These are phyloP conservation scores for Nomada goodeniana DNA, from an alignment of 2,888 invertebrate species.

Conservation along the genomic window DNA sequence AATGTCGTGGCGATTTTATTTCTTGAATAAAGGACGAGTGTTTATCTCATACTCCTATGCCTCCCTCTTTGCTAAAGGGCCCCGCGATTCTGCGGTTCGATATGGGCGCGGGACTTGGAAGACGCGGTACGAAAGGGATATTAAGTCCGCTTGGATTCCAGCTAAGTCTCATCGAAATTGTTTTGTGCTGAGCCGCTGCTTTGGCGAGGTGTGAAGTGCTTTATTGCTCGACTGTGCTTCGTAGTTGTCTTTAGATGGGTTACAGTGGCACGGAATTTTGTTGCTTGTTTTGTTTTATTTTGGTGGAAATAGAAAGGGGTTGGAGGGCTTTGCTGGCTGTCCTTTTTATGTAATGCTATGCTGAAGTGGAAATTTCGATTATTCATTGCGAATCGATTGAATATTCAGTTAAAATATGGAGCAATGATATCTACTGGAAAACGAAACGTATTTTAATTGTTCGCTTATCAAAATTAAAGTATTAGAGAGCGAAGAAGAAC, in stretches of 20 bases:
- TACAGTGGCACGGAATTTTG: neutral
- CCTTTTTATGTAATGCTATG: neutral
- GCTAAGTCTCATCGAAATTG: neutral
- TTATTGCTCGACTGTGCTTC: neutral
- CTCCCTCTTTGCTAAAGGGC: slow-evolving; percentile 12
- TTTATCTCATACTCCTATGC: slow-evolving; percentile 53
- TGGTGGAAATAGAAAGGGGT: no score
- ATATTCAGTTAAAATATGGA: no score
- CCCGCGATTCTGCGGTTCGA: slow-evolving; percentile 41
- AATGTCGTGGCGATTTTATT: slow-evolving; percentile 72
- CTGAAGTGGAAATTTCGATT: neutral
- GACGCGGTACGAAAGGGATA: slow-evolving; percentile 12
- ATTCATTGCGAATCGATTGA: neutral
- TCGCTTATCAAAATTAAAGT: neutral
- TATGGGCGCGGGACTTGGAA: slow-evolving; percentile 25
- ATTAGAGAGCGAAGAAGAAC: neutral
- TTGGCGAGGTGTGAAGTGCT: neutral
- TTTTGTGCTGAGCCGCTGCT: slow-evolving; percentile 1
- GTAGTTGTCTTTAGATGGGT: neutral
- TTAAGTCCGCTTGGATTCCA: neutral
- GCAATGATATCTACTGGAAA: neutral
- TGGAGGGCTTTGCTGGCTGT: neutral
- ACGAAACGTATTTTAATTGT: neutral
- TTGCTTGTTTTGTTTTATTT: neutral
- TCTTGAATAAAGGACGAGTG: slow-evolving; percentile 71